A percentile compares a stretch with the other conserved stretches of the same genome.
These are phyloP conservation scores for Creontiades dilutus DNA, from an alignment of 2,888 invertebrate species.

Conservation along the genomic window DNA sequence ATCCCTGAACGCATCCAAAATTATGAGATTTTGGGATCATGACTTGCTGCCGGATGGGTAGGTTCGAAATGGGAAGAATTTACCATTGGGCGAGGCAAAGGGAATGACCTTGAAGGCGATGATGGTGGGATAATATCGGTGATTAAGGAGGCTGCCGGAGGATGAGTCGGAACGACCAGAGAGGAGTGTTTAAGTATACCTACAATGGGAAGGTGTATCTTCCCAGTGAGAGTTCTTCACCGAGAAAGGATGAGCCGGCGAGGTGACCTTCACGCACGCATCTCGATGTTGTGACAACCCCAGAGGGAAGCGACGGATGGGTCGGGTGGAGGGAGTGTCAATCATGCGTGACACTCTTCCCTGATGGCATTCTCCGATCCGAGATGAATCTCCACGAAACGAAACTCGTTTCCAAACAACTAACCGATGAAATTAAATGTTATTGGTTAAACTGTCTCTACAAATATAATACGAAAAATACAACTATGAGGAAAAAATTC, in stretches of 20 bases:
- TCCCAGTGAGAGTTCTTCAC: slow-evolving; percentile 19
- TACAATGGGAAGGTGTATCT: not conserved
- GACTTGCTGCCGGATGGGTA: not conserved
- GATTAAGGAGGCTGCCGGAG: not conserved
- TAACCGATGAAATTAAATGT: too few species aligned
- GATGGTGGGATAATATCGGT: slow-evolving; percentile 32
- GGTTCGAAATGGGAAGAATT: not conserved
- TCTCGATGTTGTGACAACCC: slow-evolving; percentile 41
- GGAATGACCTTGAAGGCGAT: slow-evolving; percentile 35
- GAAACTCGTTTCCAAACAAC: too few species aligned
- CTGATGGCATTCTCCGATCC: not conserved
- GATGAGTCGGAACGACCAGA: not conserved
- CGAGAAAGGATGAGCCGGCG: not conserved
- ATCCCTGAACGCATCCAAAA: too few species aligned
- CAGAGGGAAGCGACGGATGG: not conserved
- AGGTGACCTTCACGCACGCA: slow-evolving; percentile 46
- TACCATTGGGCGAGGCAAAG: not conserved
- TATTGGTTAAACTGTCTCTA: too few species aligned
- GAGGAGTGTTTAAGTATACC: slow-evolving; percentile 18
- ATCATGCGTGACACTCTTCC: slow-evolving; percentile 40
- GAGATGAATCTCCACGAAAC: not conserved
- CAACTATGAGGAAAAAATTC: too few species aligned
- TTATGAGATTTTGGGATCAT: not conserved
- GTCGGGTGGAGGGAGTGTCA: not conserved
- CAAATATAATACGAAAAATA: too few species aligned